Conservation (phyloP, 1,140 invertebrate species). For the Brachionus koreanus region DNA sequence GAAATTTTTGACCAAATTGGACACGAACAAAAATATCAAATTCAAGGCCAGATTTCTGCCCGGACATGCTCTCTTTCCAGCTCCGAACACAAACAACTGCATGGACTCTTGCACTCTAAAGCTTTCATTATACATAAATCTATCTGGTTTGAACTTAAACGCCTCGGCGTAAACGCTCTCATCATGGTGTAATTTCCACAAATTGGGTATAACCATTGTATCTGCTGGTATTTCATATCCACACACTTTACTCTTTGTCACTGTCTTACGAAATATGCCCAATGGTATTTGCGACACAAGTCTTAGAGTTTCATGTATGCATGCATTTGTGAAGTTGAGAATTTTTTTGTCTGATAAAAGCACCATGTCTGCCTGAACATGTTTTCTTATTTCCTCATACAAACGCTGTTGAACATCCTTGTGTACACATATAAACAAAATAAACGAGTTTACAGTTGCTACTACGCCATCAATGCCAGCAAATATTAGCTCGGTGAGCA, state of each 20-base stretch:
- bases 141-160: neutral
- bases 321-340: neutral
- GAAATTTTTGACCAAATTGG: constrained; percentile 9
- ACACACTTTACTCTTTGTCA: neutral
- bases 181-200: constrained; percentile 40
- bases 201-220: constrained; percentile 33
- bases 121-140: neutral
- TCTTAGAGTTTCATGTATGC: neutral
- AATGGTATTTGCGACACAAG: neutral
- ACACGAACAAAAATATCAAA: neutral
- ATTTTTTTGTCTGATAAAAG: neutral
- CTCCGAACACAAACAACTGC: neutral
- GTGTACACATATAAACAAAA: neutral
- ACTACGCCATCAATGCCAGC: neutral
- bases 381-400: neutral
- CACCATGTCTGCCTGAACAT: neutral
- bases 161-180: neutral
- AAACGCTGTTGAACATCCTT: neutral
- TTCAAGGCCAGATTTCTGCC: constrained; percentile 11
- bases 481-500: neutral
- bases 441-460: neutral
- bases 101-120: neutral
- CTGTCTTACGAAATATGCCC: neutral
- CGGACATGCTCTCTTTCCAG: neutral
- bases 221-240: constrained; percentile 6